Conservation (phyloP, 1,140 invertebrate genomes). For the Carcinoscorpius rotundicauda region DNA sequence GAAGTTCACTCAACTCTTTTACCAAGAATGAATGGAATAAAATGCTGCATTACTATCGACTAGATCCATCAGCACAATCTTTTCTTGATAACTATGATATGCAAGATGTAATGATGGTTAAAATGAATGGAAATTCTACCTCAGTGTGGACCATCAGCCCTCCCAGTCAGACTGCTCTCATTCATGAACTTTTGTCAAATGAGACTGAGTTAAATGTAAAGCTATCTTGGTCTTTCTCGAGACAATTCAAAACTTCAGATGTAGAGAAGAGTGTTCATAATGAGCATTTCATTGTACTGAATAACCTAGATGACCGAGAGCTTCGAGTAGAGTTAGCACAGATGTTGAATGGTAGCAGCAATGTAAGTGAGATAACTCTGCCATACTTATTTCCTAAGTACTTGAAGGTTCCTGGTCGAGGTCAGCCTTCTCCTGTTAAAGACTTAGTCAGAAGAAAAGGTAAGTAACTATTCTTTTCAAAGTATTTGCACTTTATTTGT, state of each 20-base stretch:
- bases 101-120: constrained; percentile 67
- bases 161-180: constrained; percentile 61
- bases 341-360: constrained; percentile 24
- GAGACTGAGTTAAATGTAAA: constrained; percentile 50
- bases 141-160: constrained; percentile 86
- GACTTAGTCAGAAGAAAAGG: constrained; percentile 16
- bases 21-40: constrained; percentile 45
- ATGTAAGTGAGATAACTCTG: constrained; percentile 12
- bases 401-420: constrained; percentile 68
- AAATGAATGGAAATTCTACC: constrained; percentile 69
- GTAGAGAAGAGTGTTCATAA: constrained; percentile 19
- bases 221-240: constrained; percentile 41
- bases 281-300: constrained; percentile 14
- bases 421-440: constrained; percentile 42
- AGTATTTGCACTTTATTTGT: no score
- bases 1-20: constrained; percentile 46
- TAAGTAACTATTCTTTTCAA: no score
- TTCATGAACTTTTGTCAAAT: constrained; percentile 39
- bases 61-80: constrained; percentile 51
- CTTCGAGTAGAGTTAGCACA: constrained; percentile 23
- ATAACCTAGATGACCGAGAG: constrained; percentile 6
- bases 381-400: constrained; percentile 65
- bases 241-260: constrained; percentile 16
- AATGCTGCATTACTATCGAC: constrained; percentile 42
- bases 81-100: constrained; percentile 80